Base-by-base conservation (phyloP, 2,113 vertebrate genomes). In the Hyla sarda region DNA sequence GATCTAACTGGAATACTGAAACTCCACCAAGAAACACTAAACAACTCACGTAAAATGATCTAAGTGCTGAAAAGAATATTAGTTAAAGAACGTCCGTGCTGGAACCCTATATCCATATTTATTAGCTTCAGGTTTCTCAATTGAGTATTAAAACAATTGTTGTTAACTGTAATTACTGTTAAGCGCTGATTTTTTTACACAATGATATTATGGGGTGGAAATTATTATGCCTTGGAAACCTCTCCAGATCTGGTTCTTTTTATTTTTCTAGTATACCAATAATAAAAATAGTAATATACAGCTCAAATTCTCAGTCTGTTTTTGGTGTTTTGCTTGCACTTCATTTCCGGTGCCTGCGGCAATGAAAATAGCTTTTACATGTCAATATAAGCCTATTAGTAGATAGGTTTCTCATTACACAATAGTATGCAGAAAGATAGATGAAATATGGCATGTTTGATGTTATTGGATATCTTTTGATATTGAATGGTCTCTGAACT, bases 61-160 rank as follows among this genome's bases (percentile, higher is more conserved):
- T 21, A 87, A 89, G 88, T 85, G 89, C 85, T 92, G 92, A 92
- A 92, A 91, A 92, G 89, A 87, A 92, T 77, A 88, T 93, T 90
- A 91, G 85, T 90, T 84, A 83, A 28, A 3, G 28, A 62, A 28
- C 71, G 88, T 84, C 81, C 5, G 2, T 88, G 74, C 87, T 91
- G 90, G 89, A 91, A 91, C 81, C 85, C 89, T 88, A 77, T 83
- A 87, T 84, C 60, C 45, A 87, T 91, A 72, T 91, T 91, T 89
- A 88, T 91, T 90, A 89, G 62, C 88, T 88, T 90, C 87, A 89
- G 89, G 62, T 81, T 90, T 54, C 82, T 87, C 54, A 84, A 45
- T 34, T 58, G 84, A 78, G 65, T 88, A 82, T 88, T 82, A 88
- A 60, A 90, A 89, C 72, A 28, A 69, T 81, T 62, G 47, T 77